Percentiles rank a stretch among this genome's conserved stretches.
Evolutionary conservation across 2,888 invertebrate genomes (phyloP).

Genomic region (Chrysotoxum bicinctum): DNA sequence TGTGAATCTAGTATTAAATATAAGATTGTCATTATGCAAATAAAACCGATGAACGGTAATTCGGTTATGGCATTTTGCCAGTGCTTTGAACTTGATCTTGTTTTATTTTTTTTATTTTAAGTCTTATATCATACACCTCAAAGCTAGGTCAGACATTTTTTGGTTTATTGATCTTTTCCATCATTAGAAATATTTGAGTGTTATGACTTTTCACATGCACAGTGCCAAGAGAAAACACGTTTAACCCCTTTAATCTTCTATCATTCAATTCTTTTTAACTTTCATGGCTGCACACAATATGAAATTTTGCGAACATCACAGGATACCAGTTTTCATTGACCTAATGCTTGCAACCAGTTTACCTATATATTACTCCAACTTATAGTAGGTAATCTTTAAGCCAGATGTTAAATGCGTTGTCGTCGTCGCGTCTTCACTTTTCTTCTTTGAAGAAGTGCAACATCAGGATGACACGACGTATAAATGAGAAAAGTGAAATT

Average conservation of each 20-base stretch:
- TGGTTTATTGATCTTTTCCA: background rate
- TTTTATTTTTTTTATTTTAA: background rate
- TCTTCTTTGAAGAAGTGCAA: background rate
- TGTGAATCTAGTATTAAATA: no score
- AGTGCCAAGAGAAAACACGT: constrained; percentile 4
- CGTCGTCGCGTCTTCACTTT: background rate
- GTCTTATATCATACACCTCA: background rate
- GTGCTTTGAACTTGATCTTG: background rate
- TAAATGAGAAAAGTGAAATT: constrained; percentile 11
- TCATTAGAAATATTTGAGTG: background rate
- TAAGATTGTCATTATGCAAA: no score
- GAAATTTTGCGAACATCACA: background rate
- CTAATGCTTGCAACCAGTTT: constrained; percentile 63
- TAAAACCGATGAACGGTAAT: no score
- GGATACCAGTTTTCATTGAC: constrained; percentile 58
- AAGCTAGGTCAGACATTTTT: background rate
- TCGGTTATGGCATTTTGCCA: background rate
- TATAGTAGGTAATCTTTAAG: constrained; percentile 46
- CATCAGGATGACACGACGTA: constrained; percentile 17
- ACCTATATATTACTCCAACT: constrained; percentile 36
- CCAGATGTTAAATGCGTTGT: constrained; percentile 13
- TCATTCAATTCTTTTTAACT: background rate
- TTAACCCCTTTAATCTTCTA: background rate
- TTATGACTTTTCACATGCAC: background rate
- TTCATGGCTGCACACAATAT: constrained; percentile 1